Conservation (phyloP, 1,140 invertebrate species). For the Sycobia sp. region DNA sequence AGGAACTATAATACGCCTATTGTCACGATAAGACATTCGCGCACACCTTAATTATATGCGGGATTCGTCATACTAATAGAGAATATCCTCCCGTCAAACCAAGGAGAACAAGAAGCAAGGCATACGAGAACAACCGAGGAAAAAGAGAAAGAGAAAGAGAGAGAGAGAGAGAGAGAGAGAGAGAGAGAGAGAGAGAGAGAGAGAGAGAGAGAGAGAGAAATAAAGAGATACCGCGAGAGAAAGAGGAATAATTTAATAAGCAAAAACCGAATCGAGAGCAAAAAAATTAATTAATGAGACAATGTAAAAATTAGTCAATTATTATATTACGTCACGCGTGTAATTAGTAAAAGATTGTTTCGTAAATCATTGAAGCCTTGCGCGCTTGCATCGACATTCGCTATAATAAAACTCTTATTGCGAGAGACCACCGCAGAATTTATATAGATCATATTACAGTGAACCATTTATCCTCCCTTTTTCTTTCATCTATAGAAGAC, state of each 20-base stretch:
- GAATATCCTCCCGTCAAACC: not conserved
- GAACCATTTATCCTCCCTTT: too few species aligned
- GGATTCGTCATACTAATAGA: not conserved
- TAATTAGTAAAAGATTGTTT: conserved; percentile 18
- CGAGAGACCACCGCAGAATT: not conserved
- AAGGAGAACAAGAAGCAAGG: not conserved
- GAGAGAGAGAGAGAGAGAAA: too few species aligned
- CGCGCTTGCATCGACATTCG: conserved; percentile 11
- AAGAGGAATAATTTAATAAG: too few species aligned
- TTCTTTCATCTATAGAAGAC: too few species aligned
- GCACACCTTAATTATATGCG: conserved; percentile 3
- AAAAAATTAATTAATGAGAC: too few species aligned
- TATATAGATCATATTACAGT: not conserved
- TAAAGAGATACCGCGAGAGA: too few species aligned
- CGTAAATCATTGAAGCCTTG: conserved; percentile 10
- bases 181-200: too few species aligned
- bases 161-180: too few species aligned
- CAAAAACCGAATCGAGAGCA: too few species aligned
- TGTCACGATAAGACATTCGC: conserved; percentile 10
- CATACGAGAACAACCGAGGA: not conserved
- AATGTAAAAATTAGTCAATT: conserved; percentile 34
- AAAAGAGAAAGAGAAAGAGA: not conserved
- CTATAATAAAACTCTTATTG: conserved; percentile 7
- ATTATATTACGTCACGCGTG: conserved; percentile 15
- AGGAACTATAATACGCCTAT: conserved; percentile 13